Evolutionary conservation across 2,113 vertebrate species (phyloP).

Genomic region (Romanogobio albipinnatus): DNA sequence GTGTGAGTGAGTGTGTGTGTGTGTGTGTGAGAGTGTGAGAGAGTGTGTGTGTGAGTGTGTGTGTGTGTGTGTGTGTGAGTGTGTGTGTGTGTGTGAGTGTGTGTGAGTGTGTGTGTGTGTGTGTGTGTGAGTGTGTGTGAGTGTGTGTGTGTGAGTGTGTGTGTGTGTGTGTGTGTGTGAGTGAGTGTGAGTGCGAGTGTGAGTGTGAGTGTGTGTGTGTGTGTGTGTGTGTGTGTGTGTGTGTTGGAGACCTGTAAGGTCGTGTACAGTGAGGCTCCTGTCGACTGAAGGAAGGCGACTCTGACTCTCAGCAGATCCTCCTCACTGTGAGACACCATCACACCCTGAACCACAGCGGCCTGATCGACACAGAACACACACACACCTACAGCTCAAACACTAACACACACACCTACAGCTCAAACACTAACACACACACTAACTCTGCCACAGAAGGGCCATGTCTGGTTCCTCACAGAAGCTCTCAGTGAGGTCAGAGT

Average conservation of each 20-base stretch:
- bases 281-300: conserved; percentile 65
- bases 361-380: neutral
- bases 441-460: too few relatives aligned
- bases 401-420: neutral
- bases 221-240: conserved; percentile 34
- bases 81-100: too few relatives aligned
- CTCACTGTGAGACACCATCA: conserved; percentile 74
- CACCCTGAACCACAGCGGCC: conserved; percentile 62
- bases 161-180: neutral
- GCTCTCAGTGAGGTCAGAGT: too few relatives aligned
- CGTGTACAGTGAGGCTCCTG: conserved; percentile 71
- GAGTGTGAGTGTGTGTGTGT: neutral
- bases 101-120: too few relatives aligned
- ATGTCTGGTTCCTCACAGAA: too few relatives aligned
- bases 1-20: too few relatives aligned
- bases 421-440: neutral
- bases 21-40: too few relatives aligned
- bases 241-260: conserved; percentile 65
- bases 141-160: too few relatives aligned
- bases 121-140: too few relatives aligned
- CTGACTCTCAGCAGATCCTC: conserved; percentile 74
- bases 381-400: neutral
- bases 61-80: too few relatives aligned
- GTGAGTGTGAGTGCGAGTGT: neutral
- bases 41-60: too few relatives aligned